Conservation (phyloP, 2,888 invertebrate species). For the Julus scanicus region DNA sequence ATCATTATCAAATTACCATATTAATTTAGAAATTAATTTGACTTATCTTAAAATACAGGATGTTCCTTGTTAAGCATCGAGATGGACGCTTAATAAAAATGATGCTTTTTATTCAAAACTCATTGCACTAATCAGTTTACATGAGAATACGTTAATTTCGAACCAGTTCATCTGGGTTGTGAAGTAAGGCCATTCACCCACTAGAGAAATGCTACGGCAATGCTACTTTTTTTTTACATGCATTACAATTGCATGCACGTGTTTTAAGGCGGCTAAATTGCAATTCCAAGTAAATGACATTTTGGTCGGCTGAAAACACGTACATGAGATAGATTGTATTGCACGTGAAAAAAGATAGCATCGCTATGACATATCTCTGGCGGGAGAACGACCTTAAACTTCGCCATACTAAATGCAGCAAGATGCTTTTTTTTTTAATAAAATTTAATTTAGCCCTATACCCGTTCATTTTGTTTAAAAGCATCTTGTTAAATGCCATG, state of each 20-base stretch:
- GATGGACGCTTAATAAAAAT: background rate
- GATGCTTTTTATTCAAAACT: background rate
- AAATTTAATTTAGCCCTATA: constrained; percentile 22
- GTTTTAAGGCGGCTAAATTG: too few species aligned
- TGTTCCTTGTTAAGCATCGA: background rate
- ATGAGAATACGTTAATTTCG: background rate
- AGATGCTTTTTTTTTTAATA: background rate
- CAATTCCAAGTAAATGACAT: too few species aligned
- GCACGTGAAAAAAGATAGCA: too few species aligned
- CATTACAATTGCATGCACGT: too few species aligned
- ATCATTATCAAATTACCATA: background rate
- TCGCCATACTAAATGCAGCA: background rate
- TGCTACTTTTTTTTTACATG: too few species aligned
- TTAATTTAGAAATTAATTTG: background rate
- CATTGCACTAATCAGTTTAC: background rate
- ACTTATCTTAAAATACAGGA: background rate
- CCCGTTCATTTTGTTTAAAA: background rate
- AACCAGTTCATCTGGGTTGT: background rate
- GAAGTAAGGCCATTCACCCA: background rate
- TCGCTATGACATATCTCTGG: too few species aligned
- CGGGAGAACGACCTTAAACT: background rate
- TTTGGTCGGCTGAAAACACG: too few species aligned
- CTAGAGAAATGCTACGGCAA: too few species aligned
- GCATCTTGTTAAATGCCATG: background rate
- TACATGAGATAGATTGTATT: too few species aligned